Conservation (phyloP, 2,888 invertebrate species). For the Drosophila cracens region DNA sequence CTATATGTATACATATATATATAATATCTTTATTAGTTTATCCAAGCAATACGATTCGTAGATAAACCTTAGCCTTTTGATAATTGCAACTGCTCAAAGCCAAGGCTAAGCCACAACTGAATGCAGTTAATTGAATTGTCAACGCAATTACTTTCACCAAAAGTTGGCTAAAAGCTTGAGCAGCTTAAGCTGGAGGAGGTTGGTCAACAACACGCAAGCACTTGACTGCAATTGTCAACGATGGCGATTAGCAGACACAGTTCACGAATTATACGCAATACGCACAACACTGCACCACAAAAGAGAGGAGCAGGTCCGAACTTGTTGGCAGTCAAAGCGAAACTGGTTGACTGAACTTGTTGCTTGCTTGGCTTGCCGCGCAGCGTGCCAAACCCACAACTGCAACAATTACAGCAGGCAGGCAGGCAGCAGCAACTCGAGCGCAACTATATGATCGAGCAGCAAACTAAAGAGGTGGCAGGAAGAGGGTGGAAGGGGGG, state of each 20-base stretch:
- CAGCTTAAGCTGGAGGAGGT: not conserved
- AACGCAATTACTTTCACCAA: slow-evolving; percentile 51
- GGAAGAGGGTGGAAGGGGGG: not conserved
- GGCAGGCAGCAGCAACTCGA: slow-evolving; percentile 51
- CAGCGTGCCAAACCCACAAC: slow-evolving; percentile 45
- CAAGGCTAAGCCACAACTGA: slow-evolving; percentile 14
- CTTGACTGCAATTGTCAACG: slow-evolving; percentile 6
- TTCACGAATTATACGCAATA: slow-evolving; percentile 9
- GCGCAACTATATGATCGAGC: slow-evolving; percentile 64
- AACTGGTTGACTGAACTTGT: slow-evolving; percentile 78
- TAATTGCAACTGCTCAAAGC: slow-evolving; percentile 1
- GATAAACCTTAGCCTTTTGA: not conserved
- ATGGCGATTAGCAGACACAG: slow-evolving; percentile 1
- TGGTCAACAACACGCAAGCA: slow-evolving; percentile 2
- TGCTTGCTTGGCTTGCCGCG: slow-evolving; percentile 20
- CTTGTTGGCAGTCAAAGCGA: slow-evolving; percentile 64
- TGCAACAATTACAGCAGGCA: not conserved
- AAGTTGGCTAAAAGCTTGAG: not conserved
- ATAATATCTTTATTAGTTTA: not conserved
- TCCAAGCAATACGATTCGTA: not conserved
- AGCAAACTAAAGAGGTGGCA: not conserved
- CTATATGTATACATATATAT: not conserved
- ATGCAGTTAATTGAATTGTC: slow-evolving; percentile 28
- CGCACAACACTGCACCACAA: not conserved
- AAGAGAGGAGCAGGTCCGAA: slow-evolving; percentile 41